Evolutionary conservation across 2,797 vertebrate species (phyloP), one percentile per base, ranked within the genome.

Genomic region (Arctocebus calabarensis): DNA sequence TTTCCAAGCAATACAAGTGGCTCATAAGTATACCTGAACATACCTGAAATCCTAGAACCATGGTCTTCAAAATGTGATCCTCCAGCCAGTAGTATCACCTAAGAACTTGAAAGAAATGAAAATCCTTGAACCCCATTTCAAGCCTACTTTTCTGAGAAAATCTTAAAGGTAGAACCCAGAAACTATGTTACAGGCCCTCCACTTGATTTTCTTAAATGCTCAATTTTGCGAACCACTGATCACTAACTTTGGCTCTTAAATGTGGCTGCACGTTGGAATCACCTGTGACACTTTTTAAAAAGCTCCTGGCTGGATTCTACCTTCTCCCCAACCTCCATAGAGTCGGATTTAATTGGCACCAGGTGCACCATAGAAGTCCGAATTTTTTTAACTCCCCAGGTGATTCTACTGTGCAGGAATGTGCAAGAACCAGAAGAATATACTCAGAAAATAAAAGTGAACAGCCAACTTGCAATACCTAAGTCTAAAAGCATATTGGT

Each of bases 111-210:
- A 70, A 96, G 34, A 75, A 73, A 70, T 37, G 57, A 34, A 74
- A 71, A 88, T 29, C 84, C 71, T 70, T 59, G 48, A 95, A 22
- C 4, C 3, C 17, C 55, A 48, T 48, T 9, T 74, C 32, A 75
- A 91, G 32, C 20, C n/a, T 86, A n/a, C 61, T 84, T 74, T 74
- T 90, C 64, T 78, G 17, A 57, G 86, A 62, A 96, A 85, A 77
- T 16, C 79, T 79, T 23, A 43, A 34, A 48, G 66, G 34, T 27
- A 0, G 22, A 79, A 52, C 32, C 55, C 17, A 57, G 59, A 52
- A 59, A 71, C 71, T 82, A 23, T 82, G 79, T 77, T 79, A 90
- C n/a, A 70, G 83, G n/a, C 4, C 78, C 34, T 92, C 64, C 64
- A 29, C 70, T 34, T 62, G 85, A 92, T 68, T 74, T 55, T 27